A percentile compares a stretch with the other conserved stretches of the same genome.
Conservation (phyloP, 2,797 vertebrate genomes). For the Clarias platycephalus region DNA sequence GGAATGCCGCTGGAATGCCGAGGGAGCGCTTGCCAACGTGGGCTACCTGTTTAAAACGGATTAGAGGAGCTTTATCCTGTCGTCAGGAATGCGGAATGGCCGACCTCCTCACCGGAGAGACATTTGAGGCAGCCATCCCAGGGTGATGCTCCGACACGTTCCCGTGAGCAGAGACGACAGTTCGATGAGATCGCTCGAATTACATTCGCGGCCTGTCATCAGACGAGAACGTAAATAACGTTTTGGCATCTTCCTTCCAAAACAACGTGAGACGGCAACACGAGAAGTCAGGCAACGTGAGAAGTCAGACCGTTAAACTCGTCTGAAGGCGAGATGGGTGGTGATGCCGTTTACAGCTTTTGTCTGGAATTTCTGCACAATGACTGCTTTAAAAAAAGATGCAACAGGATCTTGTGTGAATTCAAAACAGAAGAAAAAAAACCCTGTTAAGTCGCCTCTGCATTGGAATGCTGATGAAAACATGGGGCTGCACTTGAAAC, state of each 20-base stretch:
- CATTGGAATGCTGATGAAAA: not conserved
- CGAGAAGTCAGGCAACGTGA: slow-evolving; percentile 41
- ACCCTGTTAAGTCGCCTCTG: not conserved
- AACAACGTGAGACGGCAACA: slow-evolving; percentile 15
- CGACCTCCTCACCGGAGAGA: slow-evolving; percentile 79
- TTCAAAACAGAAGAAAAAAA: not conserved
- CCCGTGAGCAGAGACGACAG: slow-evolving; percentile 39
- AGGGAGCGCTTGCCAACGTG: slow-evolving; percentile 75
- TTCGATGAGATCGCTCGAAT: slow-evolving; percentile 51
- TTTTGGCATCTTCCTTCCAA: slow-evolving; percentile 37
- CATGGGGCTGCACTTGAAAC: not conserved
- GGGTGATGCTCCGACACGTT: slow-evolving; percentile 60
- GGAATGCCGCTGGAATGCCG: slow-evolving; percentile 84
- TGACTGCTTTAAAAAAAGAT: not conserved
- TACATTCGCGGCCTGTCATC: slow-evolving; percentile 34
- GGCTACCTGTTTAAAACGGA: slow-evolving; percentile 85
- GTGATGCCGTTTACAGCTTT: slow-evolving; percentile 20
- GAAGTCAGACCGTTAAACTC: slow-evolving; percentile 38
- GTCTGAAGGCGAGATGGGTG: slow-evolving; percentile 17
- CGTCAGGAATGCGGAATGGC: slow-evolving; percentile 84
- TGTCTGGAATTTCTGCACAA: slow-evolving; percentile 22
- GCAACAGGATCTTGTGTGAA: slow-evolving; percentile 17
- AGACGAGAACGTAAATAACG: slow-evolving; percentile 36
- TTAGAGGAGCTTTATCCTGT: slow-evolving; percentile 84
- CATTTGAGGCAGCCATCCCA: slow-evolving; percentile 63